Evolutionary conservation across 2,888 invertebrate genomes (phyloP), one percentile per base, ranked within the genome.

Genomic region (Biston betularia): DNA sequence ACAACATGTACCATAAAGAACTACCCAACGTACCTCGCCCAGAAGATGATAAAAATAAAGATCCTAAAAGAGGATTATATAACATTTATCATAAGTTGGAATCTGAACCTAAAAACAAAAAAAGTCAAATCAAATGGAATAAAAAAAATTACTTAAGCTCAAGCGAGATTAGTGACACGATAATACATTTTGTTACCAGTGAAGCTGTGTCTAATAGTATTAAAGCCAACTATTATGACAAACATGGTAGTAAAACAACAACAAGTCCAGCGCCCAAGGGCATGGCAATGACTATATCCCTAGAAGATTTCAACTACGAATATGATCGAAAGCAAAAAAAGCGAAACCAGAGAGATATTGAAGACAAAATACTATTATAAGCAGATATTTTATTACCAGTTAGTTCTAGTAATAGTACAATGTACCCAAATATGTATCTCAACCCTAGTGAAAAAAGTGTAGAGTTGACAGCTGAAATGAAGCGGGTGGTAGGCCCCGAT

Each of bases 251-350:
- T 10, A 10, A 11, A 48, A 48, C 24, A 48, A 11, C 4, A 24
- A 48, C 33, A 0, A 24, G 33, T 54, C 8, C 24, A 24, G 24
- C 9, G 1, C 42, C 42, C 9, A 40, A 12, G n/a, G 53, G 35
- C 15, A 24, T 10, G 8, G 38, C n/a, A 6, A 38, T 53, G 15
- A 15, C 15, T 15, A 61, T 61, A 24, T 55, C 62, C 2, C 11
- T 54, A 6, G 48, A 55, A 55, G 48, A 55, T 49, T 34, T 15
- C 11, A 34, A 45, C n/a, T 45, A 56, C 35, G 14, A 34, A 4
- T 34, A 56, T 11, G 33, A 14, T 10, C n/a, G 45, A 6, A 34
- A n/a, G 34, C 50, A 34, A n/a, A 7, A 1, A 34, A 34, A 3
- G 10, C 6, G 8, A 34, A 45, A 10, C 8, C 34, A 45, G 44